These are phyloP conservation scores for Osmoderma eremita DNA, from an alignment of 2,888 invertebrate species.

Conservation along the genomic window DNA sequence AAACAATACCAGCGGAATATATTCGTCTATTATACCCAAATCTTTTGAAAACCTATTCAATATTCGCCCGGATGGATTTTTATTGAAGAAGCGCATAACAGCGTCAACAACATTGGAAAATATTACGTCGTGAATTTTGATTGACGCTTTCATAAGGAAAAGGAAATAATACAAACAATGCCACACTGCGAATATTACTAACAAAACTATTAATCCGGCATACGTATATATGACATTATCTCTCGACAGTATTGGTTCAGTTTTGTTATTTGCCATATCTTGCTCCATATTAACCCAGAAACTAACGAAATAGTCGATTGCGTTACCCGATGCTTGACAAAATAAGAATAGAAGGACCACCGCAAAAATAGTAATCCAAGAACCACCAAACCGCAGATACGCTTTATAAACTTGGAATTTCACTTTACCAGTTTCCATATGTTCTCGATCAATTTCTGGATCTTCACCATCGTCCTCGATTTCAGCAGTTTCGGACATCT, in stretches of 20 bases:
- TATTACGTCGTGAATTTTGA: conserved; percentile 58
- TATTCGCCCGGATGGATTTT: conserved; percentile 61
- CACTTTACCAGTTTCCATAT: conserved; percentile 55
- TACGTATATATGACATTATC: conserved; percentile 63
- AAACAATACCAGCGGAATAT: conserved; percentile 65
- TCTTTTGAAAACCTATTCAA: conserved; percentile 64
- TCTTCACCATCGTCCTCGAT: conserved; percentile 58
- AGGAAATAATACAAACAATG: conserved; percentile 59
- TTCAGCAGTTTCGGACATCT: conserved; percentile 50
- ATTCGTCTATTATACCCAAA: conserved; percentile 70
- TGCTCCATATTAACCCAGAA: conserved; percentile 68
- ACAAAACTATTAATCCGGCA: conserved; percentile 62
- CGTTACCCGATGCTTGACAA: conserved; percentile 71
- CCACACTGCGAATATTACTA: conserved; percentile 59
- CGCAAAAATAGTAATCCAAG: conserved; percentile 61
- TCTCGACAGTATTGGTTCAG: conserved; percentile 42
- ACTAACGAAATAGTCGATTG: conserved; percentile 77
- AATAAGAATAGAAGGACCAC: conserved; percentile 66
- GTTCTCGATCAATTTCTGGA: conserved; percentile 57
- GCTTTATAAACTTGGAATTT: conserved; percentile 59
- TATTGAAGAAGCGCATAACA: conserved; percentile 61
- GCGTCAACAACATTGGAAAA: conserved; percentile 57
- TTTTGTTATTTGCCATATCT: conserved; percentile 50
- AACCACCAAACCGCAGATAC: conserved; percentile 60
- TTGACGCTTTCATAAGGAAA: conserved; percentile 59